Conservation (phyloP, 1,140 invertebrate species). For the Elymnias hypermnestra region DNA sequence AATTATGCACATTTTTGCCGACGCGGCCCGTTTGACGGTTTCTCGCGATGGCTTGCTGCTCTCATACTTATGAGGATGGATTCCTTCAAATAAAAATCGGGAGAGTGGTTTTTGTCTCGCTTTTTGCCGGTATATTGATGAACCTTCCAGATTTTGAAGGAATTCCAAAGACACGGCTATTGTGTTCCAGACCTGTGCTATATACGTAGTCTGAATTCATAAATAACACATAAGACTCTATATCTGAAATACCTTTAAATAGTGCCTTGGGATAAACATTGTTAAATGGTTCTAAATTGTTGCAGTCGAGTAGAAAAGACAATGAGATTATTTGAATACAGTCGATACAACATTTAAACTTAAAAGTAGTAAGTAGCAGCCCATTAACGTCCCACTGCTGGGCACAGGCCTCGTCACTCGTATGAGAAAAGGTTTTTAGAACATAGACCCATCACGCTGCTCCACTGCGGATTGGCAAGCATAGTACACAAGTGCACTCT, state of each 20-base stretch:
- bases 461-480: too few relatives aligned
- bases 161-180: slow-evolving; percentile 36
- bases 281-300: too few relatives aligned
- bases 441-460: too few relatives aligned
- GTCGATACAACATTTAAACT: too few relatives aligned
- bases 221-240: slow-evolving; percentile 13
- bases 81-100: slow-evolving; percentile 71
- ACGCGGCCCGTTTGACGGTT: slow-evolving; percentile 58
- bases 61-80: slow-evolving; percentile 60
- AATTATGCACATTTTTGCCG: slow-evolving; percentile 73
- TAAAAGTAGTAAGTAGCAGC: too few relatives aligned
- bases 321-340: too few relatives aligned
- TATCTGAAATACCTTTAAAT: background rate
- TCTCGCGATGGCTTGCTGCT: slow-evolving; percentile 29
- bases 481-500: too few relatives aligned
- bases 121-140: slow-evolving; percentile 70
- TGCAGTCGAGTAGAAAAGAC: too few relatives aligned
- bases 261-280: too few relatives aligned
- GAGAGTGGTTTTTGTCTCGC: slow-evolving; percentile 49
- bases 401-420: too few relatives aligned
- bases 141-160: slow-evolving; percentile 58
- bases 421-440: too few relatives aligned
- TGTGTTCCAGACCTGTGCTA: slow-evolving; percentile 13
- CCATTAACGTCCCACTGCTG: too few relatives aligned
- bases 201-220: slow-evolving; percentile 11